phyloP scores from a whole-genome alignment of 2,888 invertebrate species.

The Microplitis deprimator region DNA sequence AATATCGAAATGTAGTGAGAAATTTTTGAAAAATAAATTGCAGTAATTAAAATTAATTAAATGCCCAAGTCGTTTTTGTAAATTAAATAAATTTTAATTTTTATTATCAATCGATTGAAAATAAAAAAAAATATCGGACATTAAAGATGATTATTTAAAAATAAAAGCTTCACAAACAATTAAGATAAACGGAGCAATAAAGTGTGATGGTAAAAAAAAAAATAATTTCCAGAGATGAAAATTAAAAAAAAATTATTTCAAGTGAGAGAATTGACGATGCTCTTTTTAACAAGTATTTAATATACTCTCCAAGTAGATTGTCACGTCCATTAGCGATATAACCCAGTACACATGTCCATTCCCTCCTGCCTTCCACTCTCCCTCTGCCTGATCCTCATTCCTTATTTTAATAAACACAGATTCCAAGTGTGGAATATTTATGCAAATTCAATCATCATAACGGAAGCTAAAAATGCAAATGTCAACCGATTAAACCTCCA shows the following conservation, averaged over 20 bases:
- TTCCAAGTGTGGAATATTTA: conserved; percentile 57
- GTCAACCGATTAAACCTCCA: conserved; percentile 61
- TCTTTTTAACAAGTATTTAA: background rate
- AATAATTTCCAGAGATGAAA: background rate
- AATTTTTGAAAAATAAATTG: no score
- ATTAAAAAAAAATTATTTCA: background rate
- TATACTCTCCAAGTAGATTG: background rate
- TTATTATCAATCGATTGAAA: no score
- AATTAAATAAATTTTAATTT: no score
- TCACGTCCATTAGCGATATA: background rate
- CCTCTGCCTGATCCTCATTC: background rate
- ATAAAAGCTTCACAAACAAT: no score
- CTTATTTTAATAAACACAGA: conserved; percentile 41
- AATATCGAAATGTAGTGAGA: no score
- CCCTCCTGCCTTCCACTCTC: background rate
- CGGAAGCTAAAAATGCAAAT: conserved; percentile 68
- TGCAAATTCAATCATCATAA: conserved; percentile 62
- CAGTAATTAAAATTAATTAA: no score
- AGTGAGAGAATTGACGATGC: background rate
- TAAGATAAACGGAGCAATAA: background rate
- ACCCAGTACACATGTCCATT: conserved; percentile 53
- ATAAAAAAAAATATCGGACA: no score
- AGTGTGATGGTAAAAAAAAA: background rate
- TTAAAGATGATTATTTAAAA: no score
- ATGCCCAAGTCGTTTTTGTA: no score